Evolutionary conservation across 2,888 invertebrate species (phyloP), one percentile per base, ranked within the genome.

Genomic region (Cheilosia variabilis): DNA sequence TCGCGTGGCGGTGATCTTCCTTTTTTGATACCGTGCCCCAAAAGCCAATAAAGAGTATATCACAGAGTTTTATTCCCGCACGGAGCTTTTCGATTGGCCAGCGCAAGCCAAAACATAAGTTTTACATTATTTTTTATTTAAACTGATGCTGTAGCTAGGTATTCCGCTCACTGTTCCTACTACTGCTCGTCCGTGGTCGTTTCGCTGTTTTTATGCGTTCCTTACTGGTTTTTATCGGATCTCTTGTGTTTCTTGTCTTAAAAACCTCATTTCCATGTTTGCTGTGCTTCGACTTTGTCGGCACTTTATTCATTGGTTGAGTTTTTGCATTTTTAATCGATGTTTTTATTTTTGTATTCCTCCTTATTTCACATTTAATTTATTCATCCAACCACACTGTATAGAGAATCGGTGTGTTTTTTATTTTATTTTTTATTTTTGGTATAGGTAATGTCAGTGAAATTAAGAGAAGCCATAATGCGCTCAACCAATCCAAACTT

Each of bases 11-110:
- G 78, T 68, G 82, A 80, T 84, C 69, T 80, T 65, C 75, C 50
- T 65, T 80, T 80, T 80, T 58, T 84, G 84, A 84, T 80, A 80
- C 57, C 66, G 37, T 10, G 43, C 47, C 53, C 69, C 24, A 71
- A 80, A 84, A 75, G 55, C 84, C 65, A 84, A 84, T 84, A 84
- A 84, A 84, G 84, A 80, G 80, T 84, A 84, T 76, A 84, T 84
- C 84, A 84, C 75, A 71, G 22, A 34, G 31, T 63, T 57, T 57
- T 79, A 69, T 84, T 50, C 31, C 19, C 50, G 68, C 17, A 63
- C 62, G 83, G 45, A 58, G 37, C 65, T 58, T 84, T 84, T 75
- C 80, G 71, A 84, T 84, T 84, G 80, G 75, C n/a, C 75, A 79
- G 52, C 24, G 52, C 69, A 63, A 43, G 34, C 47, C 60, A 47